A percentile compares a stretch with the other conserved stretches of the same genome.
Conservation (phyloP, 2,113 vertebrate genomes). For the Spilogale gracilis region DNA sequence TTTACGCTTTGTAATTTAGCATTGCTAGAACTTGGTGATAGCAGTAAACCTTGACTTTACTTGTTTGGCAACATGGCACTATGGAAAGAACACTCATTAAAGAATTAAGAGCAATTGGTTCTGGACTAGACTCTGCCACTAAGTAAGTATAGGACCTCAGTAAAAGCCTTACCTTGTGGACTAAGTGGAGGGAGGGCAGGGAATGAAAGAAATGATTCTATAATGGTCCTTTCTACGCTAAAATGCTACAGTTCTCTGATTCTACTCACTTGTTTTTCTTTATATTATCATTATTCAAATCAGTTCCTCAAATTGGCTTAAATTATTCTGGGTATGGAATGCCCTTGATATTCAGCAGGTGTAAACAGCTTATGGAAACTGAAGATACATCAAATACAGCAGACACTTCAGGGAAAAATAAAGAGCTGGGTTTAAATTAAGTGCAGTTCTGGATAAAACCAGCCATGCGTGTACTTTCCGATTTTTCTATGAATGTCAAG, state of each 20-base stretch:
- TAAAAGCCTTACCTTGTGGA: background rate
- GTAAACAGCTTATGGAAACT: constrained; percentile 81
- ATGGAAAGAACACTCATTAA: background rate
- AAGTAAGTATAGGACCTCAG: background rate
- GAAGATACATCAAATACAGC: constrained; percentile 71
- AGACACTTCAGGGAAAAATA: constrained; percentile 73
- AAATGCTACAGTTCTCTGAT: constrained; percentile 49
- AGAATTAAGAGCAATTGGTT: background rate
- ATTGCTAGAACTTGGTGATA: background rate
- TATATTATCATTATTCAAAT: constrained; percentile 78
- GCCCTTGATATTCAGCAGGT: constrained; percentile 67
- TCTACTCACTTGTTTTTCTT: constrained; percentile 69
- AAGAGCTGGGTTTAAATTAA: constrained; percentile 80
- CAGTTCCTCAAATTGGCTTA: constrained; percentile 74
- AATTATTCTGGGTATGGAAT: constrained; percentile 72
- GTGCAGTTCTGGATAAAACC: constrained; percentile 68
- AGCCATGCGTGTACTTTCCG: constrained; percentile 60
- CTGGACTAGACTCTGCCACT: background rate
- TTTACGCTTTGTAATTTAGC: background rate
- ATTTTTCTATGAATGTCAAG: constrained; percentile 78
- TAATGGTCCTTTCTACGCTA: background rate
- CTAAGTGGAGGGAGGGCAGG: fast-evolving
- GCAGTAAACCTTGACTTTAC: background rate
- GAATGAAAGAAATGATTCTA: background rate
- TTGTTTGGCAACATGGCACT: background rate